phyloP scores from a whole-genome alignment of 1,140 invertebrate genomes.

The Macrocentrus cingulum region DNA sequence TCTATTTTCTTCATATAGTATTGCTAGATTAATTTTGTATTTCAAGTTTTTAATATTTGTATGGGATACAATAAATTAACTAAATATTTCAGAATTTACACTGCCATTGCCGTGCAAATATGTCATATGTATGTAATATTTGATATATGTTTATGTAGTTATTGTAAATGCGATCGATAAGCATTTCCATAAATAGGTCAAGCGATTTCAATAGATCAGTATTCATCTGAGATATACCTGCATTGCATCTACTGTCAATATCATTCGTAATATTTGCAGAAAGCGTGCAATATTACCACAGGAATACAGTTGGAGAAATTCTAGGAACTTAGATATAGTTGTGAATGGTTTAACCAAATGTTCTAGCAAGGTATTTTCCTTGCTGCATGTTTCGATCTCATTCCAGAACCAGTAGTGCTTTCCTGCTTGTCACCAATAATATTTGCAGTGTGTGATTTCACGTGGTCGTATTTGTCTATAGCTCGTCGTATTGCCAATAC shows the following conservation, averaged over 20 bases:
- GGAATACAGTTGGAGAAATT: background rate
- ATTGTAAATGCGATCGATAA: background rate
- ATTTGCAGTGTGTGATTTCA: constrained; percentile 6
- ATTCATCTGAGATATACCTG: constrained; percentile 25
- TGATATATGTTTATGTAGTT: too few relatives aligned
- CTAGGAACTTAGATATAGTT: constrained; percentile 1
- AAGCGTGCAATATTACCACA: constrained; percentile 4
- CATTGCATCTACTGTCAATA: constrained; percentile 29
- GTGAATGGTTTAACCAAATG: constrained; percentile 14
- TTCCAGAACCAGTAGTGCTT: background rate
- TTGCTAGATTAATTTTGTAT: too few relatives aligned
- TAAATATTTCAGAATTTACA: too few relatives aligned
- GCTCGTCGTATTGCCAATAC: background rate
- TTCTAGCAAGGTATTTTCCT: background rate
- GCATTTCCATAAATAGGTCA: constrained; percentile 19
- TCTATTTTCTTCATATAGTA: too few relatives aligned
- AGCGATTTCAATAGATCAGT: constrained; percentile 32
- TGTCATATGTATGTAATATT: too few relatives aligned
- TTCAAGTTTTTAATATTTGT: too few relatives aligned
- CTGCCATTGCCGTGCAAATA: too few relatives aligned
- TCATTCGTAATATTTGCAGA: constrained; percentile 33
- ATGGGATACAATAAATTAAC: too few relatives aligned
- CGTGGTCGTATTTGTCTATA: constrained; percentile 6
- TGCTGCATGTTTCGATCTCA: background rate
- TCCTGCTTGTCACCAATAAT: background rate